Conservation (phyloP, 2,888 invertebrate genomes). For the Lycia hirtaria region DNA sequence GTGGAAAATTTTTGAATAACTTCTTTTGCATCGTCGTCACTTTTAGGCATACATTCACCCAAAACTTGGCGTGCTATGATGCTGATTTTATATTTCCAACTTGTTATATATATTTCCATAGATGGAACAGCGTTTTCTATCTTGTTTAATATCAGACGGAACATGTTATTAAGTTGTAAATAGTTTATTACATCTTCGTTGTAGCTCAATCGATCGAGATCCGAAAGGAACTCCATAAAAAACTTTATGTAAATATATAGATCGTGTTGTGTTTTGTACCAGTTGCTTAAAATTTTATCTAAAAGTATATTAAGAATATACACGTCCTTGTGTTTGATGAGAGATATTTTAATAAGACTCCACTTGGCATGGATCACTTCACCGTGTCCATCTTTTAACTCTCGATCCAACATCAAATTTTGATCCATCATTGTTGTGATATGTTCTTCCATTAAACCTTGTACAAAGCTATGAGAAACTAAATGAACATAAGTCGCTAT, state of each 20-base stretch:
- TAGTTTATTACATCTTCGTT: background rate
- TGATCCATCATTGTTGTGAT: background rate
- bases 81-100: slow-evolving; percentile 2
- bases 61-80: slow-evolving; percentile 9
- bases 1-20: background rate
- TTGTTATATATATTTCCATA: background rate
- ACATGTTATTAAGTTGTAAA: background rate
- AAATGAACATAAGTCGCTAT: background rate
- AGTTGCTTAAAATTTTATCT: background rate
- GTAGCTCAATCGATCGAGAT: background rate
- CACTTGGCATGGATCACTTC: slow-evolving; percentile 1
- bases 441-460: slow-evolving; percentile 8
- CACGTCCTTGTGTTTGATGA: background rate
- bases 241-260: slow-evolving; percentile 12
- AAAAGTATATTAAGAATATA: slow-evolving; percentile 1
- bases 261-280: background rate
- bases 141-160: background rate
- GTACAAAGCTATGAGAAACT: background rate
- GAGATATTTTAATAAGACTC: slow-evolving; percentile 1
- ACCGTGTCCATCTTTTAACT: background rate
- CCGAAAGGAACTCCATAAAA: background rate
- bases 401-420: background rate
- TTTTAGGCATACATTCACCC: background rate
- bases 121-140: slow-evolving; percentile 2
- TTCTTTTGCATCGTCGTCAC: background rate